Evolutionary conservation across 2,888 invertebrate species (phyloP).

Genomic region (Pogonocherus hispidulus): DNA sequence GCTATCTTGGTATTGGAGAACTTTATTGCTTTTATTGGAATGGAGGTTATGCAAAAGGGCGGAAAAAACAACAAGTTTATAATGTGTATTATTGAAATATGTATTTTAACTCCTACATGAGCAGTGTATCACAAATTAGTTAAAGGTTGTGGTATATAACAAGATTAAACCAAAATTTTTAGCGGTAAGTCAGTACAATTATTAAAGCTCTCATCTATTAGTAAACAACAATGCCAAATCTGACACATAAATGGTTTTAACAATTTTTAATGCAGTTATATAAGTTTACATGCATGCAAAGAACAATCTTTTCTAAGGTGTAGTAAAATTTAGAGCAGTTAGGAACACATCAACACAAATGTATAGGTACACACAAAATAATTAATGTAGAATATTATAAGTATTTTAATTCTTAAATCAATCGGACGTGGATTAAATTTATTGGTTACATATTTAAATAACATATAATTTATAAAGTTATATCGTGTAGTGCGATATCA

Average conservation of each 20-base stretch:
- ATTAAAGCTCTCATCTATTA: slow-evolving; percentile 52
- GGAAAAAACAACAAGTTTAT: slow-evolving; percentile 44
- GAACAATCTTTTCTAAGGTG: not conserved
- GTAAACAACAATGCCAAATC: slow-evolving; percentile 52
- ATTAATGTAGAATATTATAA: too few relatives aligned
- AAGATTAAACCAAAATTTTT: slow-evolving; percentile 49
- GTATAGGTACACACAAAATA: too few relatives aligned
- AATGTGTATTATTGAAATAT: slow-evolving; percentile 61
- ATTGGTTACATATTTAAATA: too few relatives aligned
- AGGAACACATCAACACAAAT: not conserved
- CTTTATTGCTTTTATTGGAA: too few relatives aligned
- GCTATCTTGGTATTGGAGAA: too few relatives aligned
- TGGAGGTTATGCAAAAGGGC: not conserved
- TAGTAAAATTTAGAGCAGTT: slow-evolving; percentile 8
- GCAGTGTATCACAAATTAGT: slow-evolving; percentile 65
- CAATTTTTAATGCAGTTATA: slow-evolving; percentile 42
- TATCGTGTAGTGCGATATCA: too few relatives aligned
- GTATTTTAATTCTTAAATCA: too few relatives aligned
- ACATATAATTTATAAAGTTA: too few relatives aligned
- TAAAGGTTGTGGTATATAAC: slow-evolving; percentile 54
- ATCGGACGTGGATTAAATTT: too few relatives aligned
- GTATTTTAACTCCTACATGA: slow-evolving; percentile 61
- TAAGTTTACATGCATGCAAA: slow-evolving; percentile 46
- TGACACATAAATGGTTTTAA: slow-evolving; percentile 49
- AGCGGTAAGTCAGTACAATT: slow-evolving; percentile 55